These are phyloP conservation scores for Antheraea yamamai DNA, from an alignment of 2,888 invertebrate species.

Conservation along the genomic window DNA sequence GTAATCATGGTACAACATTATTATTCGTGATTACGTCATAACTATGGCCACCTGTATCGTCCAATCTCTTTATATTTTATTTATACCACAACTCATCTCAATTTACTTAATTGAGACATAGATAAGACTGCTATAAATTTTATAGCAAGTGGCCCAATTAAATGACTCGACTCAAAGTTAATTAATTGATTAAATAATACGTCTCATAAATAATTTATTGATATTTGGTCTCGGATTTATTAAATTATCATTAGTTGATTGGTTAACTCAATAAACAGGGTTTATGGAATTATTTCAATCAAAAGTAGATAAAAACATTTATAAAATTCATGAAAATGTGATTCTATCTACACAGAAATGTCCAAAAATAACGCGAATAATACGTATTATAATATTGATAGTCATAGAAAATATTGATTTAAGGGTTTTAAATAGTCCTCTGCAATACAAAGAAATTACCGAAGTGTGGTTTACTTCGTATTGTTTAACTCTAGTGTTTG, in stretches of 20 bases:
- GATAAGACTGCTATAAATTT: conserved; percentile 48
- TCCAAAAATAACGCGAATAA: no score
- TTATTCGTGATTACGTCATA: conserved; percentile 3
- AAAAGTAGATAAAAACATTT: background rate
- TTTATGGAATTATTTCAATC: conserved; percentile 1
- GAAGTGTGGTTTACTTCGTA: background rate
- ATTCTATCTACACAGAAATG: no score
- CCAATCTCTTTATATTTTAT: conserved; percentile 36
- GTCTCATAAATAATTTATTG: conserved; percentile 22
- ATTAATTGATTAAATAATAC: conserved; percentile 49
- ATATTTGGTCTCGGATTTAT: conserved; percentile 17
- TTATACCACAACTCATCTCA: conserved; percentile 33
- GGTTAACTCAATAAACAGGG: background rate
- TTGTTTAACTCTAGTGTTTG: background rate
- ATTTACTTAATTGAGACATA: conserved; percentile 47
- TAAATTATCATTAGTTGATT: conserved; percentile 11
- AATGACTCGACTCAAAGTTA: conserved; percentile 38
- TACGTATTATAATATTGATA: no score
- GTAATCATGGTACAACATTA: background rate
- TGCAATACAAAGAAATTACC: background rate
- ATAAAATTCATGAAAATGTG: background rate
- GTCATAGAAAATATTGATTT: no score
- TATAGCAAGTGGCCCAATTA: conserved; percentile 46
- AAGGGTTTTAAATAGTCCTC: no score
- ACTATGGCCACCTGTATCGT: conserved; percentile 42